Conservation (phyloP, 2,888 invertebrate species). For the Nomada fabriciana region DNA sequence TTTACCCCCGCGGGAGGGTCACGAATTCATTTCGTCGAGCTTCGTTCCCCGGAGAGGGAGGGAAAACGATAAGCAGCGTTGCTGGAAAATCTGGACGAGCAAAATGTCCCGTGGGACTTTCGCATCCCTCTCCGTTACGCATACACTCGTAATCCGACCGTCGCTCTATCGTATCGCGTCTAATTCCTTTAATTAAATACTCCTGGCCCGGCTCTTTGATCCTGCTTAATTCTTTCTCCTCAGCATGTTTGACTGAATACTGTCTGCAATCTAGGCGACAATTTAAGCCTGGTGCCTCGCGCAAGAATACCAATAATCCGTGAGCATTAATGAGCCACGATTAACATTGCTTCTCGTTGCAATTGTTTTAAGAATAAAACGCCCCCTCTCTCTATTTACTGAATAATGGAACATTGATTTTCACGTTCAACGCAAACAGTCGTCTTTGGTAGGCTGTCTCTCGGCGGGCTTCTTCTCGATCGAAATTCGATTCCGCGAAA, state of each 20-base stretch:
- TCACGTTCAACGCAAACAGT: neutral
- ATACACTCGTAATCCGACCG: conserved; percentile 54
- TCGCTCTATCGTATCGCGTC: conserved; percentile 51
- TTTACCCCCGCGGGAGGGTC: conserved; percentile 62
- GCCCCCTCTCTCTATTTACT: too few relatives aligned
- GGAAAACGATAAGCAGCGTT: conserved; percentile 37
- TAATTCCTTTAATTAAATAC: conserved; percentile 70
- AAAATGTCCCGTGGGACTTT: conserved; percentile 68
- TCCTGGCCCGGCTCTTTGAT: conserved; percentile 24
- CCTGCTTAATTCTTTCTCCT: conserved; percentile 17
- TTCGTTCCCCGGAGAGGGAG: conserved; percentile 49
- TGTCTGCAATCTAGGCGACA: too few relatives aligned
- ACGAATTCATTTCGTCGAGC: conserved; percentile 67
- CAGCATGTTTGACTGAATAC: neutral
- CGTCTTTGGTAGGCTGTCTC: neutral
- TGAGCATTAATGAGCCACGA: too few relatives aligned
- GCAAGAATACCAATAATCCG: too few relatives aligned
- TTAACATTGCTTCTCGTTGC: too few relatives aligned
- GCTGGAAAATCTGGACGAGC: conserved; percentile 67
- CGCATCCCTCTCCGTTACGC: conserved; percentile 16
- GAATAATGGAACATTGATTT: neutral
- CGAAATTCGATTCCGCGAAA: conserved; percentile 32
- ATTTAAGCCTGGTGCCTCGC: too few relatives aligned
- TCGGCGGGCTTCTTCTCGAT: neutral
- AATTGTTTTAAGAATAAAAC: too few relatives aligned